A percentile compares a stretch with the other conserved stretches of the same genome.
Evolutionary conservation across 2,113 vertebrate genomes (phyloP).

Genomic region (Nycticebus coucang): DNA sequence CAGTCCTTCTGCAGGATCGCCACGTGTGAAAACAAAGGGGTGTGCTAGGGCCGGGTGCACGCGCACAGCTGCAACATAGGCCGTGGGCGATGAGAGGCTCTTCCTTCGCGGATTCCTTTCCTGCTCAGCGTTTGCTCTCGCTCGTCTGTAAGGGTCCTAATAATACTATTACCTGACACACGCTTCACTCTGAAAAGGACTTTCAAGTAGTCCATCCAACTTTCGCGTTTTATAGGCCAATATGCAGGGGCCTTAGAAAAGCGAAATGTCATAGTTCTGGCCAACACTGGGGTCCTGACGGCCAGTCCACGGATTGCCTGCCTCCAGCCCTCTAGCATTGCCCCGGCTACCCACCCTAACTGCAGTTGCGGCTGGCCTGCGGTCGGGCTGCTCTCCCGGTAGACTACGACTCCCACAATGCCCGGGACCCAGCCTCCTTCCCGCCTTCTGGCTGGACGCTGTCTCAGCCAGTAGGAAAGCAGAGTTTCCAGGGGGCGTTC

Average conservation of each 20-base stretch:
- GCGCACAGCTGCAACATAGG: neutral
- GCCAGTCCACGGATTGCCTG: neutral
- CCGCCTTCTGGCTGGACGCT: neutral
- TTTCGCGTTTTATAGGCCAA: conserved; percentile 26
- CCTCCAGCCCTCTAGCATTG: fast-evolving
- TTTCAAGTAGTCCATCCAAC: neutral
- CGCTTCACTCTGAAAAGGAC: neutral
- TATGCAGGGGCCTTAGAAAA: neutral
- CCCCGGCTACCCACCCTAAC: neutral
- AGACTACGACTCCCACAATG: conserved; percentile 74
- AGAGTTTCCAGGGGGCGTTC: neutral
- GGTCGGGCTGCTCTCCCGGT: fast-evolving
- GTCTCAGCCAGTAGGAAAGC: neutral
- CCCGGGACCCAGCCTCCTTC: neutral
- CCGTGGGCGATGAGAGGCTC: too few relatives aligned
- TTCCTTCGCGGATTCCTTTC: neutral
- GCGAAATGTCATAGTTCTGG: neutral
- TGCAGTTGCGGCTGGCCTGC: fast-evolving
- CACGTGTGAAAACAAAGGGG: conserved; percentile 35
- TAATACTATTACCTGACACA: neutral
- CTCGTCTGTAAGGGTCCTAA: neutral
- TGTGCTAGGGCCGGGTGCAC: neutral
- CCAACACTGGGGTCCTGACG: neutral
- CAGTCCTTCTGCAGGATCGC: neutral
- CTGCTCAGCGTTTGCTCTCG: neutral